Conservation (phyloP, 2,888 invertebrate species). For the Cerceris ruficornis region DNA sequence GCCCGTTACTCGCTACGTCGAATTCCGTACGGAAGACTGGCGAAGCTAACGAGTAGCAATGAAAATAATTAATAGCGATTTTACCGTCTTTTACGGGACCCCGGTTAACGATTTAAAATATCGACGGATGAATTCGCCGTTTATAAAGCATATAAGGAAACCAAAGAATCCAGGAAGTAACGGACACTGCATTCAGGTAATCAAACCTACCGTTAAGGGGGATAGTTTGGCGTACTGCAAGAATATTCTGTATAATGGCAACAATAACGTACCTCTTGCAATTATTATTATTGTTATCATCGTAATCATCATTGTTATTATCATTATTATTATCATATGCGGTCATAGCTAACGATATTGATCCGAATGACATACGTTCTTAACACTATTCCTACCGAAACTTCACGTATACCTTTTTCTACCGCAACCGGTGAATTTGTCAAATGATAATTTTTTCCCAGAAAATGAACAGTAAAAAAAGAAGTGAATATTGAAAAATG, state of each 20-base stretch:
- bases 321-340: neutral
- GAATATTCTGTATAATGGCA: conserved; percentile 8
- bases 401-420: no score
- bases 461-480: no score
- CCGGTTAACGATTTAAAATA: neutral
- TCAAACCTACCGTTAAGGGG: conserved; percentile 51
- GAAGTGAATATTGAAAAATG: no score
- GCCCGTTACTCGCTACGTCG: neutral
- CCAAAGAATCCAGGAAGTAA: conserved; percentile 46
- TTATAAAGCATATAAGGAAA: conserved; percentile 40
- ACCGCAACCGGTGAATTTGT: no score
- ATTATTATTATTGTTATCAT: neutral
- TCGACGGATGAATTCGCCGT: conserved; percentile 13
- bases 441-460: no score
- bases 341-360: neutral
- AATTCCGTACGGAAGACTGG: neutral
- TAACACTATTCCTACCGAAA: no score
- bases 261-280: neutral
- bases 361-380: no score
- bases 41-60: no score
- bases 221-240: conserved; percentile 26
- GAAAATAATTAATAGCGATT: no score
- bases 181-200: conserved; percentile 51
- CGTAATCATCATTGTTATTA: neutral
- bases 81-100: no score